Conservation (phyloP, 2,113 vertebrate genomes). For the Chunga burmeisteri region DNA sequence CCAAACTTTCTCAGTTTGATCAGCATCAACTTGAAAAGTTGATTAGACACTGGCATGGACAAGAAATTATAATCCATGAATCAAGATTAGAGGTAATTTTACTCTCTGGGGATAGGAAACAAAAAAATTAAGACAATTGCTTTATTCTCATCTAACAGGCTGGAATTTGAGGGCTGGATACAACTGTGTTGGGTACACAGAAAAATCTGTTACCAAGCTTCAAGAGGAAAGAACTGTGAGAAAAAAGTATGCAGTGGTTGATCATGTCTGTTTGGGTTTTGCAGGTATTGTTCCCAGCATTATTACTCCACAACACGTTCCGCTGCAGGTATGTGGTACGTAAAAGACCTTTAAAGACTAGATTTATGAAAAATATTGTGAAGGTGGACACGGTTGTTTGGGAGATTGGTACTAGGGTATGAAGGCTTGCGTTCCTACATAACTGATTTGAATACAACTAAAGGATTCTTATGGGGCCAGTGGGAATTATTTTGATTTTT, state of each 20-base stretch:
- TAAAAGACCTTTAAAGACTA: not conserved
- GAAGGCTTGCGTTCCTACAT: not conserved
- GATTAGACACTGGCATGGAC: not conserved
- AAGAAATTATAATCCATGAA: not conserved
- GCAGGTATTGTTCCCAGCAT: constrained; percentile 66
- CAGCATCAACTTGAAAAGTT: not conserved
- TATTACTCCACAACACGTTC: not conserved
- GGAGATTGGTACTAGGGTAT: not conserved
- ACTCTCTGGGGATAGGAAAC: not conserved
- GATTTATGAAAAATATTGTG: not conserved
- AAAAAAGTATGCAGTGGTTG: constrained; percentile 83
- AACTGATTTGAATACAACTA: not conserved
- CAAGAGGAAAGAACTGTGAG: constrained; percentile 86
- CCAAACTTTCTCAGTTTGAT: not conserved
- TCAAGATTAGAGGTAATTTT: not conserved
- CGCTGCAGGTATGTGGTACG: not conserved
- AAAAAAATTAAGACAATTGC: not conserved
- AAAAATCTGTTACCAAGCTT: constrained; percentile 82
- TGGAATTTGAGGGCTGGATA: constrained; percentile 85
- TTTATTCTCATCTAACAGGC: constrained; percentile 61
- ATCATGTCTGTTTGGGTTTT: constrained; percentile 86
- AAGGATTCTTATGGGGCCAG: not conserved
- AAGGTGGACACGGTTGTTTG: not conserved
- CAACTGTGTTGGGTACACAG: constrained; percentile 82
- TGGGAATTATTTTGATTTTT: not conserved